These are phyloP conservation scores for Tyto alba DNA, from an alignment of 2,113 vertebrate genomes.

Conservation along the genomic window DNA sequence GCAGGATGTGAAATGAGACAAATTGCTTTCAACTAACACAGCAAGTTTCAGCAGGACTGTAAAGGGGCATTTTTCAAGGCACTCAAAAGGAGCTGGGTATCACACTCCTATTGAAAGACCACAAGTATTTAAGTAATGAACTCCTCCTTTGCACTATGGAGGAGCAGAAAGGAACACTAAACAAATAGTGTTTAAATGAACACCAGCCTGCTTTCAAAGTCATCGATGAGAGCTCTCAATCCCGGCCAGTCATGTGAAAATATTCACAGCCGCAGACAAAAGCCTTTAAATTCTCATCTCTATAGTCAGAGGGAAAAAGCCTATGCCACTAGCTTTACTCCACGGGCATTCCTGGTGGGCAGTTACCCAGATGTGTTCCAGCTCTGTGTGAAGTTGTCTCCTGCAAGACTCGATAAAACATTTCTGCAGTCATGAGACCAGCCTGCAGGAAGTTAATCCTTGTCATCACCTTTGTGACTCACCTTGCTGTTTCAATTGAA, in stretches of 20 bases:
- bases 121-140: not conserved
- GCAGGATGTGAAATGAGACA: not conserved
- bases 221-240: not conserved
- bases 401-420: not conserved
- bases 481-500: not conserved
- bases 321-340: fast-evolving
- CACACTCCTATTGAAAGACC: not conserved
- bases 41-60: not conserved
- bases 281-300: not conserved
- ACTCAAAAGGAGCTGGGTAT: not conserved
- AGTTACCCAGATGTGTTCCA: not conserved
- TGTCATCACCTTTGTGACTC: constrained; percentile 29
- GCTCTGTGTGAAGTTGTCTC: not conserved
- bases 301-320: not conserved
- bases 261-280: not conserved
- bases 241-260: not conserved
- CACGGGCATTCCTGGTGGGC: not conserved
- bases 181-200: not conserved
- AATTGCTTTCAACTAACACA: not conserved
- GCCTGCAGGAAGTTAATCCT: not conserved
- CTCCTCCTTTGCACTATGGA: not conserved
- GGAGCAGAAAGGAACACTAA: not conserved
- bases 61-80: not conserved
- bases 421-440: not conserved
- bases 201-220: not conserved